Conservation (phyloP, 2,888 invertebrate species). For the Lordiphosa fenestrarum region DNA sequence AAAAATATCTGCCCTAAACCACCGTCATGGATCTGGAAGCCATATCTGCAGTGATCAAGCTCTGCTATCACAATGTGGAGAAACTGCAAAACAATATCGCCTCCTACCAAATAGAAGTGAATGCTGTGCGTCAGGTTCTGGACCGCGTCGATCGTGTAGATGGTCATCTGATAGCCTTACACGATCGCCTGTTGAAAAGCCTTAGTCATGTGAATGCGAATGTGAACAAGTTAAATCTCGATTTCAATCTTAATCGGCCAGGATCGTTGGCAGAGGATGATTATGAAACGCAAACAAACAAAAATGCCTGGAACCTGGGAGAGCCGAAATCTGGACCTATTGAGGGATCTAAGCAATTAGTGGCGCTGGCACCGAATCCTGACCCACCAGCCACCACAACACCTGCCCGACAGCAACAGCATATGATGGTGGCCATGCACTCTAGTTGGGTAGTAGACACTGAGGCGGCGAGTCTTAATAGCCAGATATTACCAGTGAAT, state of each 20-base stretch:
- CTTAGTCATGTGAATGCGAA: constrained; percentile 42
- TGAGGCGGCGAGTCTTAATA: too few species aligned
- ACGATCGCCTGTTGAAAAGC: constrained; percentile 41
- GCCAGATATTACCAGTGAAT: too few species aligned
- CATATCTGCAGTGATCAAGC: constrained; percentile 22
- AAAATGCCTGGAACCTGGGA: constrained; percentile 9
- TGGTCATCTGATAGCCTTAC: constrained; percentile 19
- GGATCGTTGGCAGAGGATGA: not conserved
- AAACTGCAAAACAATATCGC: constrained; percentile 34
- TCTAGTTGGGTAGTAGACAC: not conserved
- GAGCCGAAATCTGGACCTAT: too few species aligned
- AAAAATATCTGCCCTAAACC: too few species aligned
- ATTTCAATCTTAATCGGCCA: constrained; percentile 36
- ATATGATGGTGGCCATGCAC: not conserved
- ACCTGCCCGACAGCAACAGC: too few species aligned
- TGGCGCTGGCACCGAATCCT: too few species aligned
- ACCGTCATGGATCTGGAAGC: constrained; percentile 30
- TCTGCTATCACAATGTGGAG: constrained; percentile 39
- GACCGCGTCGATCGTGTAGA: constrained; percentile 18
- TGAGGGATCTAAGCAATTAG: not conserved
- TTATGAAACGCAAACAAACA: constrained; percentile 4
- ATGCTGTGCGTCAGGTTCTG: constrained; percentile 19
- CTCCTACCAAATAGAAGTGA: constrained; percentile 25
- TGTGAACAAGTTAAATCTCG: constrained; percentile 45
- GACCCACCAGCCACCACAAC: too few species aligned